Evolutionary conservation across 1,140 invertebrate species (phyloP).

Genomic region (Asbolus verrucosus): DNA sequence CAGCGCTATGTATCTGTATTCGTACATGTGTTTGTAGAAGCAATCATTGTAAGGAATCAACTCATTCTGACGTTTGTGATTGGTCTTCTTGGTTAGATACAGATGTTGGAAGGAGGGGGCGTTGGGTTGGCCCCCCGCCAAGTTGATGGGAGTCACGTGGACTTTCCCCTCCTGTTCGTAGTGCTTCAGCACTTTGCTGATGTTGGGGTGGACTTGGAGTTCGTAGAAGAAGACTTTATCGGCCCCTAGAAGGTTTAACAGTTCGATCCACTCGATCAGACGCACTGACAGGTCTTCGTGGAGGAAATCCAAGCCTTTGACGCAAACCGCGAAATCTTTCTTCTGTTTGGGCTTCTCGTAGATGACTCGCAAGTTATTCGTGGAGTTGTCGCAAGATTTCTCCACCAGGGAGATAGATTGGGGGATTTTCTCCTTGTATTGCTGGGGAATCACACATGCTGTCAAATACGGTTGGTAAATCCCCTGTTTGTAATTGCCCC

Average conservation of each 20-base stretch:
- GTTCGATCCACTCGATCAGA: conserved; percentile 95
- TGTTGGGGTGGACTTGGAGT: conserved; percentile 90
- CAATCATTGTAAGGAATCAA: conserved; percentile 98
- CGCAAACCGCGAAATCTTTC: conserved; percentile 92
- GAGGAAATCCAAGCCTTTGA: conserved; percentile 92
- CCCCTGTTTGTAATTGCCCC: conserved; percentile 94
- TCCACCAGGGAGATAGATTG: conserved; percentile 87
- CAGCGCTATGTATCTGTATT: conserved; percentile 90
- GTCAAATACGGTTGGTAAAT: conserved; percentile 93
- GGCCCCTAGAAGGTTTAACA: conserved; percentile 87
- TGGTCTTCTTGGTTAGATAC: conserved; percentile 90
- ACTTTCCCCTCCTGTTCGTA: conserved; percentile 83
- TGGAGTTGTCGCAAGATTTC: conserved; percentile 84
- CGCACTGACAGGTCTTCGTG: conserved; percentile 91
- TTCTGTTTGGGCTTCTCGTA: conserved; percentile 80
- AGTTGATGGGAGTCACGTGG: conserved; percentile 86
- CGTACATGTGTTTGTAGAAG: conserved; percentile 92
- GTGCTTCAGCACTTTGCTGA: conserved; percentile 87
- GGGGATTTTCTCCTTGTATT: conserved; percentile 79
- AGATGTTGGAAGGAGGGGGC: conserved; percentile 88
- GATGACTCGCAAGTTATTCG: conserved; percentile 88
- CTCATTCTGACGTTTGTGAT: conserved; percentile 94
- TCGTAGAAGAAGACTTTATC: conserved; percentile 95
- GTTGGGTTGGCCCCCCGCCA: conserved; percentile 93
- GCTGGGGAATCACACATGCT: conserved; percentile 85